A percentile compares a stretch with the other conserved stretches of the same genome.
Evolutionary conservation across 2,113 vertebrate species (phyloP).

Genomic region (Chrysemys picta): DNA sequence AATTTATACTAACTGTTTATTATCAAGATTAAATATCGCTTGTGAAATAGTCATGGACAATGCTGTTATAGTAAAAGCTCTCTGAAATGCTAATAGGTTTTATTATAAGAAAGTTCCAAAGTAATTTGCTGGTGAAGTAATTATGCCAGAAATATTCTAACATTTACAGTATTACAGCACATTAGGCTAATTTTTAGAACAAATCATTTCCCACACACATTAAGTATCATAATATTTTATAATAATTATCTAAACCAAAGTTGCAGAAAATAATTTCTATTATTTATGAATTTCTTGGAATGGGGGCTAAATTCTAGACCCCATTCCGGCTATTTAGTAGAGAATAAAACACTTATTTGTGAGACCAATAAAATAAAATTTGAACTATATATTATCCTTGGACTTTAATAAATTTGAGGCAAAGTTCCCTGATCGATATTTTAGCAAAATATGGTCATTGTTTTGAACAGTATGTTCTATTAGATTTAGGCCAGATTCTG

Average conservation of each 20-base stretch:
- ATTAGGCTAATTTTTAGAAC: not conserved
- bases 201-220: not conserved
- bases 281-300: not conserved
- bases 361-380: not conserved
- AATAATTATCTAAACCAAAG: not conserved
- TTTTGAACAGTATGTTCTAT: not conserved
- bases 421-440: not conserved
- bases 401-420: not conserved
- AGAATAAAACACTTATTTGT: not conserved
- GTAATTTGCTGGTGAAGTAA: conserved; percentile 30
- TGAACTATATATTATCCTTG: not conserved
- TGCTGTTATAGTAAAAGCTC: conserved; percentile 2
- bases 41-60: conserved; percentile 27
- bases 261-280: not conserved
- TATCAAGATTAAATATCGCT: conserved; percentile 15
- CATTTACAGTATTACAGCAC: not conserved
- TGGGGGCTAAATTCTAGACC: not conserved
- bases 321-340: not conserved
- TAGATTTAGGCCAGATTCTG: not conserved
- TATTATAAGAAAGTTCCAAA: conserved; percentile 8
- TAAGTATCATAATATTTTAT: not conserved
- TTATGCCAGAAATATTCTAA: conserved; percentile 7
- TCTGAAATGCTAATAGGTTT: conserved; percentile 32
- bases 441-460: not conserved
- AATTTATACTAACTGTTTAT: not conserved